A percentile compares a stretch with the other conserved stretches of the same genome.
Evolutionary conservation across 1,140 invertebrate genomes (phyloP).

Genomic region (Thaumatotibia leucotreta): DNA sequence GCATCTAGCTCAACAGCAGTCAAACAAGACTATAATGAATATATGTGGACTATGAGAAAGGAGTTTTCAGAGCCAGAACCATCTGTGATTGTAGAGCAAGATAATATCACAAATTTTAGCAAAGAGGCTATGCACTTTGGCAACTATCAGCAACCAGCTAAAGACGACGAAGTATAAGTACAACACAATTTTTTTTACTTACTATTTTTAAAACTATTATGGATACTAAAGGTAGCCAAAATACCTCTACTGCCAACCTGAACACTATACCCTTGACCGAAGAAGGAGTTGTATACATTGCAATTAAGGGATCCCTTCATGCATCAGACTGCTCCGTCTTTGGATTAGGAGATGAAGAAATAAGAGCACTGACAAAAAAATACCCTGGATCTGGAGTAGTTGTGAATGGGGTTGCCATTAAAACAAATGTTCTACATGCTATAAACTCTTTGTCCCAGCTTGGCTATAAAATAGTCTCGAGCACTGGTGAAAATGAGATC

Average conservation of each 20-base stretch:
- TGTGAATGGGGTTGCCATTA: slow-evolving; percentile 84
- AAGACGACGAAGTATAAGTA: slow-evolving; percentile 69
- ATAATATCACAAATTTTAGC: slow-evolving; percentile 79
- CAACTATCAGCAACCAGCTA: slow-evolving; percentile 57
- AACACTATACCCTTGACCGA: slow-evolving; percentile 45
- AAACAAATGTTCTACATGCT: slow-evolving; percentile 76
- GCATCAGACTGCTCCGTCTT: slow-evolving; percentile 84
- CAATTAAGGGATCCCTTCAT: slow-evolving; percentile 87
- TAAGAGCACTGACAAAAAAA: slow-evolving; percentile 80
- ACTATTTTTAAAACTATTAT: slow-evolving; percentile 38
- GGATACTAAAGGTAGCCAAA: slow-evolving; percentile 61
- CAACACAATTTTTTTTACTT: slow-evolving; percentile 20
- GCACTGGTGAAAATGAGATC: slow-evolving; percentile 86
- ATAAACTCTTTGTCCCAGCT: slow-evolving; percentile 85
- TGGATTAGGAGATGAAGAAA: slow-evolving; percentile 83
- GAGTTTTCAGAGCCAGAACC: slow-evolving; percentile 90
- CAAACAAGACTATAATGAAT: slow-evolving; percentile 91
- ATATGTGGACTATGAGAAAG: slow-evolving; percentile 95
- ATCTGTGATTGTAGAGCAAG: slow-evolving; percentile 77
- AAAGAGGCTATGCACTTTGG: slow-evolving; percentile 74
- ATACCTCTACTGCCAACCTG: slow-evolving; percentile 49
- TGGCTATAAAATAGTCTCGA: slow-evolving; percentile 86
- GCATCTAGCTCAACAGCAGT: slow-evolving; percentile 89
- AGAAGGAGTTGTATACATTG: slow-evolving; percentile 81
- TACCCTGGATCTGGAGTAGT: slow-evolving; percentile 79